Evolutionary conservation across 2,888 invertebrate species (phyloP), one percentile per base, ranked within the genome.

Genomic region (Brenthis ino): DNA sequence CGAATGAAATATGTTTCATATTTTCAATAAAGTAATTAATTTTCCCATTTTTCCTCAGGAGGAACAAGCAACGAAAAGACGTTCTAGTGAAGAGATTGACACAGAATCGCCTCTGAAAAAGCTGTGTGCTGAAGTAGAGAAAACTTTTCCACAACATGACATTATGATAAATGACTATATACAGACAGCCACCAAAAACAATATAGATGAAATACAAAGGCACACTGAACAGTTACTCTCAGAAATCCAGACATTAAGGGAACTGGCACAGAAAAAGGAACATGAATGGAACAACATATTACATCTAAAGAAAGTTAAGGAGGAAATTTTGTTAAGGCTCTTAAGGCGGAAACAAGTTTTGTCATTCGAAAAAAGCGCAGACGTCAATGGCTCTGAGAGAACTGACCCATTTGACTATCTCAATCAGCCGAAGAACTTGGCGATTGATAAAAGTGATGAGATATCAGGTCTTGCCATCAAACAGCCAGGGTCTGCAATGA

Each of bases 221-320:
- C 95, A 95, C 74, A 94, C 95, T 2, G 95, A 95, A 77, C 95
- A 95, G 77, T 88, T 96, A 6, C 87, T 95, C 3, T 87, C 93
- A 0, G 96, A 96, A 82, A 95, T 96, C 71, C 94, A 96, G 78
- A 95, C 95, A 0, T 86, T 97, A 70, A 94, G 96, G 73, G 96
- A 96, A 77, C 88, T 97, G 64, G 95, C 97, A 0, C 94, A 95
- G 77, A 95, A 96, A 79, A 97, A 97, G 83, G 98, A 98, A 88
- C 94, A 95, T 77, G 97, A 98, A 85, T 97, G 97, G 96, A 97
- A 97, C 83, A 96, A 96, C 70, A 95, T 98, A 65, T 85, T 97
- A 14, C 96, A 96, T 79, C 89, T 97, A 75, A 96, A 96, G 82
- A 97, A 97, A 83, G 94, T 97, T 4, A 97, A 98, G 88, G 97